Base-by-base conservation (phyloP, 2,113 vertebrate species). In the Penelope pileata region DNA sequence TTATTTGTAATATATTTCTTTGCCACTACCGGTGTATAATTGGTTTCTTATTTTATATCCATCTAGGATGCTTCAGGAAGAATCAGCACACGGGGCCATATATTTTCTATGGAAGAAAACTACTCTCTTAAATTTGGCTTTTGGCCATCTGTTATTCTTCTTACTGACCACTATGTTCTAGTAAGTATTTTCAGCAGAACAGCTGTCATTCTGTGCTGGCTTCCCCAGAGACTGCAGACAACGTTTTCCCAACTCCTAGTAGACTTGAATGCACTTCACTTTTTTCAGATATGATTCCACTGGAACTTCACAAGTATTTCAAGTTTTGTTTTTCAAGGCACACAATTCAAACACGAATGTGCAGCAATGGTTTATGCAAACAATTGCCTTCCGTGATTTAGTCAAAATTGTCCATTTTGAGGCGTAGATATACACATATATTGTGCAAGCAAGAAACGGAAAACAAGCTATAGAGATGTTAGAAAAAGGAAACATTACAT, bases 61-160 rank as follows among this genome's bases (percentile, higher is more conserved):
- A 88, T 85, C 53, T 96, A 99, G 99, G 99, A 99, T 97, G 96
- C 97, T 70, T 98, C 98, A 60, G 99, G 98, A 82, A 98, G 98
- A 91, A 98, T 82, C 58, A 96, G 95, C 26, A 97, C 91, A 12
- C 96, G 13, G 68, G 94, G 98, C 66, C 99, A 99, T 82, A 83
- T 97, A 90, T 99, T 99, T 94, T 98, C 98, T 84, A 90, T 99
- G 95, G 98, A 99, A 93, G 98, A 98, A 47, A 97, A 97, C 24
- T 92, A 98, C 40, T 98, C 97, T 38, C 98, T 98, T 43, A 98
- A 94, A 95, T 99, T 99, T 59, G 97, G 97, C 47, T 98, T 99
- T 24, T 87, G 97, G 45, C 97, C 98, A 88, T 99, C 99, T 91
- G 97, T 99, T 96, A 98, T 99, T 97, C 99, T 99, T 75, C 99